Conservation (phyloP, 2,888 invertebrate species). For the Dichetophora obliterata region DNA sequence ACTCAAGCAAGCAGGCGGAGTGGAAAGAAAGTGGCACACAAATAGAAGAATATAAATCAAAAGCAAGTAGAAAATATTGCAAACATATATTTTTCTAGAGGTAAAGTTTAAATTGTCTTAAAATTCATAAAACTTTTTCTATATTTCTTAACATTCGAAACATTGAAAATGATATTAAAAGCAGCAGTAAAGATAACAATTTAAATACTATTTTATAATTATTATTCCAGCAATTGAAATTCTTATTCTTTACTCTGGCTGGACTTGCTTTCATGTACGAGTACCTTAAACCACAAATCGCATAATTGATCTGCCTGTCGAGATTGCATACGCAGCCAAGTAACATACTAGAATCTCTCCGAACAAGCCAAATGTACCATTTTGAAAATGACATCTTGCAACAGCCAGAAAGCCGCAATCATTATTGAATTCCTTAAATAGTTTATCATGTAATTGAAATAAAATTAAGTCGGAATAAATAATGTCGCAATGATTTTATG, state of each 20-base stretch:
- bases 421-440: conserved; percentile 54
- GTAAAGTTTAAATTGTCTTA: too few relatives aligned
- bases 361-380: too few relatives aligned
- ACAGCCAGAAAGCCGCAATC: conserved; percentile 16
- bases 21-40: not conserved
- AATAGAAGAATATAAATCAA: not conserved
- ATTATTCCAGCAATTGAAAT: not conserved
- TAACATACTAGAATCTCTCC: too few relatives aligned
- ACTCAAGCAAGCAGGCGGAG: not conserved
- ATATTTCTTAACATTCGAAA: too few relatives aligned
- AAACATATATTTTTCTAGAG: too few relatives aligned
- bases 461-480: conserved; percentile 56
- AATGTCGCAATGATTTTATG: conserved; percentile 40
- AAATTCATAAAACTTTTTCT: too few relatives aligned
- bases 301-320: conserved; percentile 7
- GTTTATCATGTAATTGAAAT: conserved; percentile 55
- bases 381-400: not conserved
- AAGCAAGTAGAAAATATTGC: not conserved
- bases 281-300: not conserved
- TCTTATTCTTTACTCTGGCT: not conserved
- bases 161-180: too few relatives aligned
- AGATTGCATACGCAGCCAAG: not conserved
- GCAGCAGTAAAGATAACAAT: too few relatives aligned
- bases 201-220: not conserved
- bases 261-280: not conserved